Evolutionary conservation across 2,888 invertebrate species (phyloP).

Genomic region (Elysia crispata): DNA sequence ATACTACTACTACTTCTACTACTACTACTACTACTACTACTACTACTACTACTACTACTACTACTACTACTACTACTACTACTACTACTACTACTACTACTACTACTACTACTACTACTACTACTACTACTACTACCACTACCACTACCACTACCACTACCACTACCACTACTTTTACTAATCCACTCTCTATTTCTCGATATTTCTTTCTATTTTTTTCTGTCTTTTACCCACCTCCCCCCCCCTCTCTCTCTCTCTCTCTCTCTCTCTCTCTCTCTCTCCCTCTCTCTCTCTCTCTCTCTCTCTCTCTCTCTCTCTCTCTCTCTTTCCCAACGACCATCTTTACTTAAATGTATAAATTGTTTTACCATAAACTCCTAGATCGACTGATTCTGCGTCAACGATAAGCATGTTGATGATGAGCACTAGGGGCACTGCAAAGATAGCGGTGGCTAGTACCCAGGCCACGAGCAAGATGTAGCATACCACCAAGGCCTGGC

Average conservation of each 20-base stretch:
- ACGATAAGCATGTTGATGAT: conserved; percentile 60
- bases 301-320: conserved; percentile 23
- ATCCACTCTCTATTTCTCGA: not conserved
- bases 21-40: not conserved
- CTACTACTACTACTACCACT: conserved; percentile 18
- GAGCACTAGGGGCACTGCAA: conserved; percentile 64
- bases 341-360: not conserved
- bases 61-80: conserved; percentile 18
- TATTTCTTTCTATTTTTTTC: no score
- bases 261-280: conserved; percentile 25
- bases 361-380: conserved; percentile 66
- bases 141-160: conserved; percentile 13
- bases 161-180: no score
- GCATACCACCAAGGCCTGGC: conserved; percentile 65
- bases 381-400: conserved; percentile 60
- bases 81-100: not conserved
- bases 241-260: conserved; percentile 13
- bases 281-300: conserved; percentile 12
- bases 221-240: not conserved
- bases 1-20: conserved; percentile 5
- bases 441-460: conserved; percentile 61
- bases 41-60: conserved; percentile 20
- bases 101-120: not conserved
- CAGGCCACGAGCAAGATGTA: conserved; percentile 66
- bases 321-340: not conserved